Evolutionary conservation across 2,888 invertebrate genomes (phyloP).

Genomic region (Iphiclides podalirius): DNA sequence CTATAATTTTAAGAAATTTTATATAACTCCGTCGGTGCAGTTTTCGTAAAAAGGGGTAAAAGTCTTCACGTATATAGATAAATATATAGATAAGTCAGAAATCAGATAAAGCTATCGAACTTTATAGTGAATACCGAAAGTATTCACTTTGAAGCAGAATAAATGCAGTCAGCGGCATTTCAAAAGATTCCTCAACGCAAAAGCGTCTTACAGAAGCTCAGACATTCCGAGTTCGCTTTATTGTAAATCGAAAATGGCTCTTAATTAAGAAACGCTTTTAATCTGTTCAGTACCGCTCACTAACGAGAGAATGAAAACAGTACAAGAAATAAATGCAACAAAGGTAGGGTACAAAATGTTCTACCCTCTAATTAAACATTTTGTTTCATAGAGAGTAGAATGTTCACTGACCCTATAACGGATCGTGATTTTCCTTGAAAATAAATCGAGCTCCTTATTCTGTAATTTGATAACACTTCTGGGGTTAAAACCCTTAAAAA

Average conservation of each 20-base stretch:
- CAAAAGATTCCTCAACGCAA: constrained; percentile 8
- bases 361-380: background rate
- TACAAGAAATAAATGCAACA: constrained; percentile 2
- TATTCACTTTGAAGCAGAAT: background rate
- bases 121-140: background rate
- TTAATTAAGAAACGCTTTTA: constrained; percentile 10
- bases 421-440: too few species aligned
- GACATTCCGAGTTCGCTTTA: constrained; percentile 1
- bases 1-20: too few species aligned
- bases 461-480: too few species aligned
- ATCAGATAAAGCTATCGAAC: background rate
- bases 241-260: constrained; percentile 10
- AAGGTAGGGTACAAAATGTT: background rate
- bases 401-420: too few species aligned
- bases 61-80: too few species aligned
- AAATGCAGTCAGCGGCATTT: background rate
- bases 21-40: too few species aligned
- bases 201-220: constrained; percentile 4
- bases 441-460: too few species aligned
- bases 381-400: background rate
- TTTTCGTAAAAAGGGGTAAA: too few species aligned
- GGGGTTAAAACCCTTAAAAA: too few species aligned
- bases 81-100: too few species aligned
- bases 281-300: background rate
- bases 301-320: background rate